These are phyloP conservation scores for Yoshiicerus persimilis DNA, from an alignment of 1,140 invertebrate genomes.

Conservation along the genomic window DNA sequence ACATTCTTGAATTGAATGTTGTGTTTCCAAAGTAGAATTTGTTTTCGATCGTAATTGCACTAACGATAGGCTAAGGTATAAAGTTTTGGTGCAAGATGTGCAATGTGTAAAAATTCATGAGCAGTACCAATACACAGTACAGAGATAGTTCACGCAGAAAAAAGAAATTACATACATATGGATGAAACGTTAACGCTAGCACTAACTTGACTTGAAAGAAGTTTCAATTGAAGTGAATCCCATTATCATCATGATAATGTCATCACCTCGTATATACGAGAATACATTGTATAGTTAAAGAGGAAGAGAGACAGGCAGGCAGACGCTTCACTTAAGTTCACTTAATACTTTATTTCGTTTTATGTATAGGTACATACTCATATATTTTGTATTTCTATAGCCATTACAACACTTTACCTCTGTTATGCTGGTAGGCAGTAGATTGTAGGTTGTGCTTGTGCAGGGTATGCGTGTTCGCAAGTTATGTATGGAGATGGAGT, in stretches of 20 bases:
- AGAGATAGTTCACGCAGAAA: neutral
- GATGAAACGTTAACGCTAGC: neutral
- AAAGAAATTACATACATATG: constrained; percentile 1
- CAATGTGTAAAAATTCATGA: neutral
- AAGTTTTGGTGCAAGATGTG: neutral
- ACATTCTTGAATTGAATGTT: neutral
- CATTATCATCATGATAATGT: constrained; percentile 11
- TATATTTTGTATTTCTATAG: neutral
- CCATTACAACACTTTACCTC: no score
- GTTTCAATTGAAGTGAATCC: constrained; percentile 17
- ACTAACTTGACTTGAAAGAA: neutral
- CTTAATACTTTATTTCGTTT: constrained; percentile 4
- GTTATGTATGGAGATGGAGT: neutral
- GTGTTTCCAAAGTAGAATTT: neutral
- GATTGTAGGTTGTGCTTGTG: neutral
- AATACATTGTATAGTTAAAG: no score
- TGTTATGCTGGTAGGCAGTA: neutral
- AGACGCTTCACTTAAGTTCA: neutral
- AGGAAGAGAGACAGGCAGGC: neutral
- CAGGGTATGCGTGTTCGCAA: no score
- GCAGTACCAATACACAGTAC: no score
- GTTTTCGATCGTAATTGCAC: neutral
- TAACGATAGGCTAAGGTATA: neutral
- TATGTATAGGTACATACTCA: neutral
- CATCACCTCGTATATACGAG: neutral